These are phyloP conservation scores for Coregonus clupeaformis DNA, from an alignment of 2,113 vertebrate species.

Conservation along the genomic window DNA sequence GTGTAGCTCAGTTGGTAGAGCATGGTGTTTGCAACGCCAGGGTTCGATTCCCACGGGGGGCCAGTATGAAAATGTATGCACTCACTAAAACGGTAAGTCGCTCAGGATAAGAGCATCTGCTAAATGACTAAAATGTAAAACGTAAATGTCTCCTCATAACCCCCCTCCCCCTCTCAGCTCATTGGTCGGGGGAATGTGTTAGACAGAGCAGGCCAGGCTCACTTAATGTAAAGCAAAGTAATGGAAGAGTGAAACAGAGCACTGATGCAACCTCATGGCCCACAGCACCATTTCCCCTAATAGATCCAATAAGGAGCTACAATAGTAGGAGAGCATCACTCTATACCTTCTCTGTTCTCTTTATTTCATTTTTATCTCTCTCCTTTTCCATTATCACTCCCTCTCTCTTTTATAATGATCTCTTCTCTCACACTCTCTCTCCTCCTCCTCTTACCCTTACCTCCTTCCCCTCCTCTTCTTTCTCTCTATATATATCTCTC, in stretches of 20 bases:
- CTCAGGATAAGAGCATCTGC: no score
- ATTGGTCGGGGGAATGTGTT: not conserved
- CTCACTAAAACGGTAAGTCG: no score
- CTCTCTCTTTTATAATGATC: no score
- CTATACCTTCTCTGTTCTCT: not conserved
- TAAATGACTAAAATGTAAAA: no score
- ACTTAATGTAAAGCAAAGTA: not conserved
- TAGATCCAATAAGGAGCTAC: not conserved
- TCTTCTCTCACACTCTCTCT: not conserved
- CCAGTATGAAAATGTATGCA: no score
- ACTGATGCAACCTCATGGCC: not conserved
- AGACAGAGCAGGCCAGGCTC: not conserved
- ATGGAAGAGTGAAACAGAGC: not conserved
- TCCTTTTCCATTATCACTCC: no score
- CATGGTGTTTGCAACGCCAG: no score
- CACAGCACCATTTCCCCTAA: not conserved
- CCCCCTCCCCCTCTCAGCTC: not conserved
- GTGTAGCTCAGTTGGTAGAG: no score
- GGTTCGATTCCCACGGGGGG: no score
- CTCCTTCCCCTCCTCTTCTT: not conserved
- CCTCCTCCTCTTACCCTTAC: not conserved
- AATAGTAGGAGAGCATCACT: not conserved
- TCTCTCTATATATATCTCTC: not conserved
- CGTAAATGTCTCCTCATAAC: no score
- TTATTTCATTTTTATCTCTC: not conserved